Evolutionary conservation across 2,888 invertebrate species (phyloP), one percentile per base, ranked within the genome.

Genomic region (Rhynchonema sp.): DNA sequence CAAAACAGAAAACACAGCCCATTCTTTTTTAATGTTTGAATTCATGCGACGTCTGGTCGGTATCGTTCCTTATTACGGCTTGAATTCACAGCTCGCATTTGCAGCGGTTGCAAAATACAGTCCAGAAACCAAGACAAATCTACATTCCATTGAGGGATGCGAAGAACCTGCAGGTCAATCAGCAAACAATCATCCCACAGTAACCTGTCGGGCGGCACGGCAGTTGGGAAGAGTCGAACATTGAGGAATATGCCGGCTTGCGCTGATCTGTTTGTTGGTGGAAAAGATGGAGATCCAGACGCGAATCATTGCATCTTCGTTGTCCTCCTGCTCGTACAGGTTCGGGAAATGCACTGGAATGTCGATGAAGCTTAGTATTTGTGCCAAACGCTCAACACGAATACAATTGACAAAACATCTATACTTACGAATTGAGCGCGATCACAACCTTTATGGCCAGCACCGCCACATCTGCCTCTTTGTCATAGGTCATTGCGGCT

Each of bases 221-320:
- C 85, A 27, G 84, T 82, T 68, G 87, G 84, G 77, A 96, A 94
- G 59, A 98, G 80, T 25, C 96, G 83, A 73, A 90, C 89, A 78
- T 96, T 96, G 64, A 99, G 82, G 79, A 99, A 98, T 78, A 96
- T 94, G 1, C 96, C 98, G 1, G 98, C 96, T 25, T 96, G 92
- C 73, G 88, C n/a, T n/a, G n/a, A n/a, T 87, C 20, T 85, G 85
- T 64, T 96, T 82, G 78, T 92, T 87, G 57, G 92, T 90, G 20
- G 92, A 92, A 78, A 96, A 99, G 58, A 99, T 96, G 75, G 96
- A 80, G 78, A 99, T 98, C 76, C 98, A 98, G 61, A 98, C 30
- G n/a, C 55, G 17, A 1, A 22, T 27, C 25, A 25, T 17, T 6
- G 25, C 54, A 3, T 9, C 54, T 3, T 17, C 94, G 78, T 94